Evolutionary conservation across 2,113 vertebrate genomes (phyloP), one percentile per base, ranked within the genome.

Genomic region (Dicaeum eximium): DNA sequence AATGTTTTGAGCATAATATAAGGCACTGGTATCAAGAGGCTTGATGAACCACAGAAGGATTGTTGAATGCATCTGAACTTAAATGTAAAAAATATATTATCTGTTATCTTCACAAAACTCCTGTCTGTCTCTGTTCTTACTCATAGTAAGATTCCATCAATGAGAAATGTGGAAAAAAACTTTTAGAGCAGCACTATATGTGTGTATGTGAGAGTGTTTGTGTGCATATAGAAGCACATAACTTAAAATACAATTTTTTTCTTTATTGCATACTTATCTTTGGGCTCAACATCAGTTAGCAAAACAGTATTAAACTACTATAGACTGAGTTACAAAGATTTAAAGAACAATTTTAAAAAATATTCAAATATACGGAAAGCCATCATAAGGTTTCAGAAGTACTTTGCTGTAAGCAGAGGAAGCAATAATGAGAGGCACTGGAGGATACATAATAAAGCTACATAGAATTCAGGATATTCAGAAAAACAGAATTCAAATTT

Each of bases 221-320:
- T 8, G 7, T 13, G 9, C 0, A 0, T 21, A 8, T 8, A 60
- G 23, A 73, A 61, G 24, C 3, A 62, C 28, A 11, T 57, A 44
- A 65, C 4, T 7, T 48, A 62, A 74, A 38, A 45, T 28, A 23
- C 9, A 37, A 7, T 2, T 13, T 11, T 44, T 75, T 79, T 61
- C 10, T 70, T 82, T 58, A 40, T 15, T n/a, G 19, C 15, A 10
- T 20, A 18, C 3, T 56, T 60, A 27, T 11, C 5, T 79, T 66
- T 35, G 47, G 15, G 6, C 45, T 82, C 13, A 1, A 48, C 6
- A 51, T 44, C 4, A 4, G 1, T 28, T 50, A 86, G 4, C 6
- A 50, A 50, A 79, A 62, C 8, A 85, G 5, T 58, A 50, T 60
- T 64, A 56, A 82, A 67, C 27, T 51, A 50, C 20, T 35, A 6